Evolutionary conservation across 2,113 vertebrate species (phyloP), one percentile per base, ranked within the genome.

Genomic region (Apeltes quadracus): DNA sequence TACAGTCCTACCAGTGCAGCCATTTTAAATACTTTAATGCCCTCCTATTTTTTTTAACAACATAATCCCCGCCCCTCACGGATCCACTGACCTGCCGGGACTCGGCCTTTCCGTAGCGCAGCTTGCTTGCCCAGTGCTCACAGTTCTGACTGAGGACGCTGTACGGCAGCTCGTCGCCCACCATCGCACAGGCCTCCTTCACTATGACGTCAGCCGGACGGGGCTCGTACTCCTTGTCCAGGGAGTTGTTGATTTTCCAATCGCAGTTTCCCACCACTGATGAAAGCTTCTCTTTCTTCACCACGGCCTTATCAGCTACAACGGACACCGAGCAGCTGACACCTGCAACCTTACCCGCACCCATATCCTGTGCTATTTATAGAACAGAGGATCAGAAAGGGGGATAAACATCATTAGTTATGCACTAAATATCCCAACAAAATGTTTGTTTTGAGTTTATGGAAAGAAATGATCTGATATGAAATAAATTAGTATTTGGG

Each of bases 41-140:
- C 4, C 36, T 36, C 7, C 32, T n/a, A 53, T 36, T 29, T 57
- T 32, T 54, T 34, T 57, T 16, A 20, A 15, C 32, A 29, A 29
- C 27, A 32, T 22, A 22, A 38, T n/a, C n/a, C n/a, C n/a, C n/a
- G n/a, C n/a, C n/a, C n/a, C 61, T 5, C 9, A 54, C 15, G 14
- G 12, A 4, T 20, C 41, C 15, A 69, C 75, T 5, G 41, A 96
- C 95, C 95, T 96, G 96, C 3, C 93, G 92, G 11, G 94, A 95
- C 72, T 94, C 89, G 0, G 89, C 0, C 5, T 91, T 87, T 3
- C 93, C 94, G 0, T 95, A 96, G 74, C 95, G 92, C 62, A 96
- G 77, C 3, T 91, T 76, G 1, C 84, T 95, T 27, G 70, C 95
- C 82, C 96, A 96, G 83, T 95, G 92, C 68, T 96, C 95, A 41